Evolutionary conservation across 2,113 vertebrate genomes (phyloP), one percentile per base, ranked within the genome.

Genomic region (Caranx melampygus): DNA sequence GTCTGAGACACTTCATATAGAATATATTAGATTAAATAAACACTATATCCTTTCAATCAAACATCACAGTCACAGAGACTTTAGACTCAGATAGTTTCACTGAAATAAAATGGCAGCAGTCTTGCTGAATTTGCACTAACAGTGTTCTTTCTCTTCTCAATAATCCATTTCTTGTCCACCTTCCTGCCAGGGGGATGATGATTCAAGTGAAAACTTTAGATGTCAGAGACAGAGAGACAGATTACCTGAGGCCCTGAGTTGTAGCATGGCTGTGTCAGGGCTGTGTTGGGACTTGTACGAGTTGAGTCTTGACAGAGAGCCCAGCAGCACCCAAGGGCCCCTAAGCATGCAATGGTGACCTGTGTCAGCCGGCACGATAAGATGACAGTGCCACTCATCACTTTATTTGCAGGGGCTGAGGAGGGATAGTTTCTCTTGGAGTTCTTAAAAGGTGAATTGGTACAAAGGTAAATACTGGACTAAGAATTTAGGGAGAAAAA

Each of bases 351-450:
- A 78, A 89, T 84, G 93, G 91, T 92, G 89, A 93, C 86, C 75
- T 58, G 80, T 71, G 89, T 87, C 74, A 71, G 81, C 87, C 74
- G 74, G 83, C 78, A 63, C 83, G 86, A 78, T 44, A 26, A 64
- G 89, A 85, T 65, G 93, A 95, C 90, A 89, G 89, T 54, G 89
- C 86, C 93, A 89, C 91, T 94, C 90, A 90, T 79, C 74, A 57
- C 84, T 15, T 72, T 33, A 20, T 11, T 72, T 81, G 40, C 14
- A 2, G 9, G 9, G 33, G 66, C 33, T 58, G 26, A 60, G 13
- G 40, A 15, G 33, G 26, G 42, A 70, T 49, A 42, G 18, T 61
- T 35, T 49, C 35, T 74, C 47, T 55, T 6, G 10, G 14, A 54
- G 5, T n/a, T 45, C 18, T 16, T 57, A 75, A 55, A 79, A 49